Conservation (phyloP, 2,888 invertebrate species). For the Rhagonycha lutea region DNA sequence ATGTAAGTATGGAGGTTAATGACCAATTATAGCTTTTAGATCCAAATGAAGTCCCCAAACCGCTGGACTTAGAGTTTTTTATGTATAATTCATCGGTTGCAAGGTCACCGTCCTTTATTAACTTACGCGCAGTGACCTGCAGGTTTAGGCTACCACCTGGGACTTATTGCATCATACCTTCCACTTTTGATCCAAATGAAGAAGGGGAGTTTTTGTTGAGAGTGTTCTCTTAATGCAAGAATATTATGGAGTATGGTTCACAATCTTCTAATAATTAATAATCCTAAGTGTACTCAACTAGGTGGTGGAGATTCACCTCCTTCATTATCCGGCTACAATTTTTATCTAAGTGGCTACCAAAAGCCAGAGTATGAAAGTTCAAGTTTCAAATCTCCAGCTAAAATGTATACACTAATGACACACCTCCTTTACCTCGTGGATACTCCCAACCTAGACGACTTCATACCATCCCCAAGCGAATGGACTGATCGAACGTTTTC, state of each 20-base stretch:
- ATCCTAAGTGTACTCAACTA: slow-evolving; percentile 33
- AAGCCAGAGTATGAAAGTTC: slow-evolving; percentile 32
- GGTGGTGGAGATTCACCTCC: slow-evolving; percentile 5
- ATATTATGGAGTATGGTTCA: slow-evolving; percentile 80
- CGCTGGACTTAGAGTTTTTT: slow-evolving; percentile 86
- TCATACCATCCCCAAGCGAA: too few species aligned
- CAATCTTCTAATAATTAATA: slow-evolving; percentile 43
- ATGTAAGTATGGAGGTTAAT: not conserved
- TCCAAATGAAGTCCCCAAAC: slow-evolving; percentile 71
- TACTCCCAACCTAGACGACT: slow-evolving; percentile 18
- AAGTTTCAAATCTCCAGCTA: slow-evolving; percentile 6
- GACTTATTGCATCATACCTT: slow-evolving; percentile 92
- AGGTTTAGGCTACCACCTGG: slow-evolving; percentile 94
- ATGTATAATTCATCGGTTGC: slow-evolving; percentile 92
- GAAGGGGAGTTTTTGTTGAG: slow-evolving; percentile 95
- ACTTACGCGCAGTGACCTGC: slow-evolving; percentile 89
- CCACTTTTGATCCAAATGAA: slow-evolving; percentile 94
- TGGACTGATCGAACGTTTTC: too few species aligned
- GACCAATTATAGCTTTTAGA: slow-evolving; percentile 60
- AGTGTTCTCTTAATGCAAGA: slow-evolving; percentile 91
- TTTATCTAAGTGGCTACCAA: slow-evolving; percentile 3
- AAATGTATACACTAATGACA: too few species aligned
- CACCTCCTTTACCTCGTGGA: slow-evolving; percentile 5
- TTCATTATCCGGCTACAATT: not conserved
- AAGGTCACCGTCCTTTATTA: slow-evolving; percentile 91